A percentile compares a stretch with the other conserved stretches of the same genome.
phyloP scores from a whole-genome alignment of 2,888 invertebrate genomes.

The Cantharis nigra region DNA sequence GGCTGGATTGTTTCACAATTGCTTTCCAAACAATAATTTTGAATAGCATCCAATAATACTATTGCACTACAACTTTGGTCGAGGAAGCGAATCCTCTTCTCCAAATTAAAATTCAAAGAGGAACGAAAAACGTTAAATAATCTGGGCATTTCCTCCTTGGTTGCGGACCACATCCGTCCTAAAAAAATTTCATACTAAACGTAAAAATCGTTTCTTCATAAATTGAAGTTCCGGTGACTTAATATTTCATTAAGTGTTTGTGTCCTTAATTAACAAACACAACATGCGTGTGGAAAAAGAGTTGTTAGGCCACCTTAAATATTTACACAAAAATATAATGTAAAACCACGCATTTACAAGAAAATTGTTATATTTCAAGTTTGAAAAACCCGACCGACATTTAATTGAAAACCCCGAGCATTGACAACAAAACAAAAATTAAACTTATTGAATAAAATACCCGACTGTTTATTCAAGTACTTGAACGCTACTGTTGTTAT shows the following conservation, averaged over 20 bases:
- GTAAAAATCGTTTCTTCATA: background rate
- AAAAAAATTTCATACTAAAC: background rate
- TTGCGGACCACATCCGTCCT: background rate
- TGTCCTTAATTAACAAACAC: background rate
- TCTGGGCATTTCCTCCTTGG: background rate
- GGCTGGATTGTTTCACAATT: background rate
- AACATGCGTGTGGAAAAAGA: background rate
- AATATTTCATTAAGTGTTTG: background rate
- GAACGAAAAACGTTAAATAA: background rate
- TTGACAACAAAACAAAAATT: background rate
- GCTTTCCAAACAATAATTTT: background rate
- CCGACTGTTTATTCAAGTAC: background rate
- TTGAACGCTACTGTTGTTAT: background rate
- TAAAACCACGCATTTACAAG: background rate
- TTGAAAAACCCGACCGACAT: background rate
- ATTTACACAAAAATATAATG: background rate
- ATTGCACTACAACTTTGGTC: background rate
- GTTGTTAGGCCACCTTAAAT: background rate
- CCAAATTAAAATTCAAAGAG: background rate
- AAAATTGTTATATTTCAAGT: background rate
- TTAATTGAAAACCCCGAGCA: background rate
- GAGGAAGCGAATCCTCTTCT: background rate
- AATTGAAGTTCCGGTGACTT: background rate
- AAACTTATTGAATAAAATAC: background rate
- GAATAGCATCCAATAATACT: background rate